phyloP scores from a whole-genome alignment of 2,113 vertebrate species.

The Otis tarda region DNA sequence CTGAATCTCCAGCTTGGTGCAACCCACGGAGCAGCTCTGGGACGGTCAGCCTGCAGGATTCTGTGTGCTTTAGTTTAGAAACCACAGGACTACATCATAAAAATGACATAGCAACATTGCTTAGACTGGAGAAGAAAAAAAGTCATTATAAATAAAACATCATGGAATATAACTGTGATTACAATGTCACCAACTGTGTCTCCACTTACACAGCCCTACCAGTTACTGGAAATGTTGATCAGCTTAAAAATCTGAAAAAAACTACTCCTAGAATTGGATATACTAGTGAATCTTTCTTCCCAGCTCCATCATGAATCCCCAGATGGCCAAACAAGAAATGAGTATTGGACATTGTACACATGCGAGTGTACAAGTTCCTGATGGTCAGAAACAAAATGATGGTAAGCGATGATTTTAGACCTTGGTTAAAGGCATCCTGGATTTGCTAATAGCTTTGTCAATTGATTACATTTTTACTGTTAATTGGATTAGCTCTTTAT shows the following conservation, averaged over 20 bases:
- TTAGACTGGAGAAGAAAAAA: background rate
- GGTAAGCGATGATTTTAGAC: background rate
- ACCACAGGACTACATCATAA: background rate
- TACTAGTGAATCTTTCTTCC: background rate
- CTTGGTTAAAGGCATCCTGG: background rate
- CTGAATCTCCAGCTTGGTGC: background rate
- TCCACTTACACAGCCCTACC: background rate
- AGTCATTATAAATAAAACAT: background rate
- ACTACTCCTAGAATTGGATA: background rate
- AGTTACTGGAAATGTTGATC: background rate
- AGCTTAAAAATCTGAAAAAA: background rate
- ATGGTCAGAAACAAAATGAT: background rate
- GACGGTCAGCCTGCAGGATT: background rate
- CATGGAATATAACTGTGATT: background rate
- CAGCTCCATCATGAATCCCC: background rate
- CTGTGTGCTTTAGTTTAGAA: background rate
- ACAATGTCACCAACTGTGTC: background rate
- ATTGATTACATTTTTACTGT: background rate
- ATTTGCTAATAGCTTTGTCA: background rate
- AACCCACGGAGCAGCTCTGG: background rate
- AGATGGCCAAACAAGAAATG: background rate
- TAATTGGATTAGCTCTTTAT: background rate
- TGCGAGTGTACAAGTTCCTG: background rate
- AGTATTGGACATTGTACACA: background rate
- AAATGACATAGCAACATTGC: background rate